These are phyloP conservation scores for Litoditis marina DNA, from an alignment of 2,888 invertebrate genomes.

Conservation along the genomic window DNA sequence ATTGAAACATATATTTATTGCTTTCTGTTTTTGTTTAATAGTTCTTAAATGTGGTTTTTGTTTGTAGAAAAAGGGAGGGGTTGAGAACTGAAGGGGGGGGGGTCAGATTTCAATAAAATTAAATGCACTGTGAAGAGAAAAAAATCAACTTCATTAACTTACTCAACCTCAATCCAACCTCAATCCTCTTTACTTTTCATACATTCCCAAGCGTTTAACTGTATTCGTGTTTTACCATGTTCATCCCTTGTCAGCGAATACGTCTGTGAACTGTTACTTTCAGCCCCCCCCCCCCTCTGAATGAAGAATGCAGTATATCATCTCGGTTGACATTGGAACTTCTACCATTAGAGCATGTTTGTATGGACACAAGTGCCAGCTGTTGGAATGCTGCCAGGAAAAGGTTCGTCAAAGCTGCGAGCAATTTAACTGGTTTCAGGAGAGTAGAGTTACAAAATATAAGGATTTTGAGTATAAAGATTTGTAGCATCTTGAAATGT, in stretches of 20 bases:
- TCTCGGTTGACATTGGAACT: slow-evolving; percentile 54
- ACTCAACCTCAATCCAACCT: not conserved
- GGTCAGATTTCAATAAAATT: no score
- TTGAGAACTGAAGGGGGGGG: no score
- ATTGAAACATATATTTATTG: no score
- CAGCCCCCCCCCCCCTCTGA: not conserved
- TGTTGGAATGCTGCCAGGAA: slow-evolving; percentile 22
- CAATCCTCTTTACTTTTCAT: not conserved
- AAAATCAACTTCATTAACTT: not conserved
- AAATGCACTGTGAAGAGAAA: no score
- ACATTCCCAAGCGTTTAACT: not conserved
- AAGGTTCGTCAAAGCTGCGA: slow-evolving; percentile 14
- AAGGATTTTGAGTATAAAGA: no score
- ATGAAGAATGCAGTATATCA: slow-evolving; percentile 22
- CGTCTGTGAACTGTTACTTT: no score
- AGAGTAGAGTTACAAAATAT: no score
- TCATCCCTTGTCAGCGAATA: no score
- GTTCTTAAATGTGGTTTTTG: no score
- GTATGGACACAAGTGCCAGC: slow-evolving; percentile 36
- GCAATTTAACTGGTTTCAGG: not conserved
- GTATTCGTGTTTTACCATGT: not conserved
- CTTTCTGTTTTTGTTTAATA: no score
- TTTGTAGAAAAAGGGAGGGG: no score
- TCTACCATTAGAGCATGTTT: slow-evolving; percentile 53
- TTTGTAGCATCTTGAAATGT: no score